These are phyloP conservation scores for Anser brachyrhynchus DNA, from an alignment of 2,113 vertebrate genomes.

Conservation along the genomic window DNA sequence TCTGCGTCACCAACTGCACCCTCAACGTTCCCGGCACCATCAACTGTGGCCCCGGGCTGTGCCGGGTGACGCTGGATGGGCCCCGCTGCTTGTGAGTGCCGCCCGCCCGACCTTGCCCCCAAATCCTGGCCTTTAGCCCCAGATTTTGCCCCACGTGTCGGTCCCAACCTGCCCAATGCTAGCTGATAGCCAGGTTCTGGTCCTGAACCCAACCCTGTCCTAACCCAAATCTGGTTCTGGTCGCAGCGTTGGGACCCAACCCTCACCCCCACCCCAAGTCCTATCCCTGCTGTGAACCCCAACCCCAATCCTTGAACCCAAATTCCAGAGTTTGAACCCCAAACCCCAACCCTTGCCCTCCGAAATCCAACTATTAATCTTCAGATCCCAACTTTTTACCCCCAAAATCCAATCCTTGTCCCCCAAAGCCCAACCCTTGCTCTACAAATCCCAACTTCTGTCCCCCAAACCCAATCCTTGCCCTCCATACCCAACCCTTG, in stretches of 20 bases:
- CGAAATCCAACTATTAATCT: neutral
- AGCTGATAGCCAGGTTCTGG: rapidly evolving
- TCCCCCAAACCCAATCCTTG: neutral
- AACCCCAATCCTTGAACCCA: neutral
- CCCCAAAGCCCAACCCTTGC: too few species aligned
- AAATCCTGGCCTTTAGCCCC: too few species aligned
- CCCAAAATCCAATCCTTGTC: too few species aligned
- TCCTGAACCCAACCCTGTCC: too few species aligned
- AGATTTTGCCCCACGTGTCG: too few species aligned
- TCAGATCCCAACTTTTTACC: too few species aligned
- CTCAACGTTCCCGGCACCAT: neutral
- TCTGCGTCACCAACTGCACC: neutral
- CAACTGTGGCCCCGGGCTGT: neutral
- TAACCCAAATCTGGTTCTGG: too few species aligned
- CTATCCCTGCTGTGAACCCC: neutral
- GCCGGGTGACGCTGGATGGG: neutral
- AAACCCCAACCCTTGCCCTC: neutral
- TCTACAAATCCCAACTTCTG: too few species aligned
- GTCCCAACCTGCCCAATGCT: too few species aligned
- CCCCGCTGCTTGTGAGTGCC: constrained; percentile 24
- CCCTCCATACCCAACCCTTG: neutral
- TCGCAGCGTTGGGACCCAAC: neutral
- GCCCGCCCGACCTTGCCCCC: too few species aligned
- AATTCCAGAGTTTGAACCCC: too few species aligned
- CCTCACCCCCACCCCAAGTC: neutral